phyloP scores from a whole-genome alignment of 2,888 invertebrate species.

The Idaea biselata region DNA sequence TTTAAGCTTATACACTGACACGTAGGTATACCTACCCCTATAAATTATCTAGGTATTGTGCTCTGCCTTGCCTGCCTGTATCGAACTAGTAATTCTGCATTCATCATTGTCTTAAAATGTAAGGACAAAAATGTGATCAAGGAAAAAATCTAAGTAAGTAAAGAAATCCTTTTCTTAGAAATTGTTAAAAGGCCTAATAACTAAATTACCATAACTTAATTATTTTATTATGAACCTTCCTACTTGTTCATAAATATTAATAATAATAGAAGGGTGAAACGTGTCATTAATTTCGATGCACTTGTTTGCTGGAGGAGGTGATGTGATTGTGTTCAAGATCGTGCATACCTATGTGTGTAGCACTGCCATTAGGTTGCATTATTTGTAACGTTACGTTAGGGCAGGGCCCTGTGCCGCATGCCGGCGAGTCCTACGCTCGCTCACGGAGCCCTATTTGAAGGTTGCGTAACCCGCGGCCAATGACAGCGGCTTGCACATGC shows the following conservation, averaged over 20 bases:
- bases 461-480: slow-evolving; percentile 78
- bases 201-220: not conserved
- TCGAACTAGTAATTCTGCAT: too few species aligned
- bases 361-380: slow-evolving; percentile 69
- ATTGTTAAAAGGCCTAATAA: too few species aligned
- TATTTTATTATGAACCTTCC: not conserved
- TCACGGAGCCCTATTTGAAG: slow-evolving; percentile 69
- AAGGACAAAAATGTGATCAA: too few species aligned
- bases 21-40: too few species aligned
- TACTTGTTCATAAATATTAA: not conserved
- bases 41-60: too few species aligned
- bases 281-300: slow-evolving; percentile 57
- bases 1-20: too few species aligned
- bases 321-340: slow-evolving; percentile 28
- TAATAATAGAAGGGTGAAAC: not conserved
- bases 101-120: too few species aligned
- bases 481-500: slow-evolving; percentile 76
- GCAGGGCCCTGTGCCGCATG: slow-evolving; percentile 63
- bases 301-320: slow-evolving; percentile 47
- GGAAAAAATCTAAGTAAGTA: too few species aligned
- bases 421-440: slow-evolving; percentile 67
- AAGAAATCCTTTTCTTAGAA: too few species aligned
- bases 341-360: slow-evolving; percentile 48
- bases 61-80: too few species aligned
- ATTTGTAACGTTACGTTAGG: slow-evolving; percentile 71